Evolutionary conservation across 2,113 vertebrate species (phyloP).

Genomic region (Rhea pennata): DNA sequence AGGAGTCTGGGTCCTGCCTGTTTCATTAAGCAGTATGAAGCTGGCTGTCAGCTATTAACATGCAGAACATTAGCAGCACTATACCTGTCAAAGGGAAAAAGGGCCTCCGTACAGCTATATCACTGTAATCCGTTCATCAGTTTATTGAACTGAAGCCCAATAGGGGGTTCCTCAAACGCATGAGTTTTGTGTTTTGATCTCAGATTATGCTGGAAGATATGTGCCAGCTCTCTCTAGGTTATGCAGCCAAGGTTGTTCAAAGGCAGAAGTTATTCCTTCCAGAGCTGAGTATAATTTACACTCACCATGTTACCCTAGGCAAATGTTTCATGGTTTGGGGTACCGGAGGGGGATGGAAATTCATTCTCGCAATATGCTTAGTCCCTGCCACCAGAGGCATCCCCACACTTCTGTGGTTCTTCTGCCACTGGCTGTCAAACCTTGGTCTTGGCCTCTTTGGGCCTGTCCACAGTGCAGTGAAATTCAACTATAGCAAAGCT

Average conservation of each 20-base stretch:
- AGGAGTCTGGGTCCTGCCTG: slow-evolving; percentile 18
- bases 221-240: not conserved
- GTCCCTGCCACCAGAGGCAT: not conserved
- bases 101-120: not conserved
- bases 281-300: not conserved
- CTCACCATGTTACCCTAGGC: not conserved
- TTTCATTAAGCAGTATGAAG: slow-evolving; percentile 28
- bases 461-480: not conserved
- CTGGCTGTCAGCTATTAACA: not conserved
- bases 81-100: slow-evolving; percentile 23
- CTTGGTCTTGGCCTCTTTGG: not conserved
- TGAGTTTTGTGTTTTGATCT: slow-evolving; percentile 48
- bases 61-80: slow-evolving; percentile 14
- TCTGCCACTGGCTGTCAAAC: not conserved
- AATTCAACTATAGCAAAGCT: not conserved
- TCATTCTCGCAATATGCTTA: not conserved
- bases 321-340: not conserved
- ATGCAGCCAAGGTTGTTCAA: slow-evolving; percentile 14
- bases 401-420: not conserved
- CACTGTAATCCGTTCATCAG: slow-evolving; percentile 28
- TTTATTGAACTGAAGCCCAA: slow-evolving; percentile 47
- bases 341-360: not conserved
- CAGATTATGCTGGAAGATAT: slow-evolving; percentile 44
- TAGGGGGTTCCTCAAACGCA: not conserved
- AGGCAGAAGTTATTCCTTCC: not conserved